Percentiles rank a stretch among this genome's conserved stretches.
Conservation (phyloP, 2,797 vertebrate species). For the Ceryle rudis region DNA sequence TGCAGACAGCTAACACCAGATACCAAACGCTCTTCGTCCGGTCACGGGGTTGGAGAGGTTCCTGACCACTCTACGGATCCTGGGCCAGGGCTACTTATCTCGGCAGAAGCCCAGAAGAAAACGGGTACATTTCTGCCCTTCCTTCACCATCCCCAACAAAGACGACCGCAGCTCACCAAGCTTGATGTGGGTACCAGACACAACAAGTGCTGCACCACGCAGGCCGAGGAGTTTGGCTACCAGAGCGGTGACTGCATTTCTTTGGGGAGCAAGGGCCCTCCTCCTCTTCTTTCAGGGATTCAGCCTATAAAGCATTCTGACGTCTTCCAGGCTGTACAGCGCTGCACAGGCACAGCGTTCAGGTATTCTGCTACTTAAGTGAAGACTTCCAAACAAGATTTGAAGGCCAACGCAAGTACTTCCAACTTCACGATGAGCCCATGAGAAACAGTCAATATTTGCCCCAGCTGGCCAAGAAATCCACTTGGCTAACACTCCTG, state of each 20-base stretch:
- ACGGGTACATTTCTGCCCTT: background rate
- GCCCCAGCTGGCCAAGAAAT: slow-evolving; percentile 18
- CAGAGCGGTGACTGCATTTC: rapidly evolving
- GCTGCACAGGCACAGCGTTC: background rate
- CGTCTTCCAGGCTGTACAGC: rapidly evolving
- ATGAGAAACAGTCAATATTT: background rate
- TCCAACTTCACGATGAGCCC: background rate
- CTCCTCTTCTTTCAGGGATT: background rate
- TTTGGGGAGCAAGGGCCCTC: background rate
- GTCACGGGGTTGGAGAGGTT: background rate
- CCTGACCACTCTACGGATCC: background rate
- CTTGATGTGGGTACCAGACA: background rate
- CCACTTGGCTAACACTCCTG: slow-evolving; percentile 1
- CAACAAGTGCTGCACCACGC: rapidly evolving
- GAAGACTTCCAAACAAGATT: background rate
- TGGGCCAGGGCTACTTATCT: background rate
- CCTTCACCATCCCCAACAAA: background rate
- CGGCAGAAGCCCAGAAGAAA: background rate
- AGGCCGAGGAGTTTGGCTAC: background rate
- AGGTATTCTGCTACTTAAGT: background rate
- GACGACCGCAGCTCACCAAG: background rate
- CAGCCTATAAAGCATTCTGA: background rate
- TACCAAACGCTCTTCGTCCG: background rate
- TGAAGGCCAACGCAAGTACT: background rate
- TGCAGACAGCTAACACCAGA: background rate